These are phyloP conservation scores for Rhinogobio ventralis DNA, from an alignment of 2,797 vertebrate genomes.

Conservation along the genomic window DNA sequence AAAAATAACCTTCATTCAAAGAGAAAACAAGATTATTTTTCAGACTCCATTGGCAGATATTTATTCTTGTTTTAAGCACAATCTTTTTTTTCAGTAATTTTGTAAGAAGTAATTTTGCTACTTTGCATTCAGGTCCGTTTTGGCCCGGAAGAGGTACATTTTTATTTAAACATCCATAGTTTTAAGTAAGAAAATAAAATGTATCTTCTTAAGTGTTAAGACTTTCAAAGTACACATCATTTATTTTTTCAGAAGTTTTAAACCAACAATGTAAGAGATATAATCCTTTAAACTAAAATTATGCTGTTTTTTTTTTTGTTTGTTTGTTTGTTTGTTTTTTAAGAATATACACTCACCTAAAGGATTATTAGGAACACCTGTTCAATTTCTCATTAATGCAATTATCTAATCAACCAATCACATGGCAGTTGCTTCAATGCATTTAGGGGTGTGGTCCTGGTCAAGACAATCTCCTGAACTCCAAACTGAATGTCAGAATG, in stretches of 20 bases:
- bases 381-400: no score
- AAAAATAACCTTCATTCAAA: background rate
- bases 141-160: no score
- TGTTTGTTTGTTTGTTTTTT: background rate
- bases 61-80: background rate
- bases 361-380: no score
- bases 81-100: background rate
- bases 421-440: no score
- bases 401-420: no score
- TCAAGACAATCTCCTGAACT: no score
- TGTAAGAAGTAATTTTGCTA: background rate
- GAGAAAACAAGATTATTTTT: background rate
- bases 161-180: background rate
- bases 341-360: no score
- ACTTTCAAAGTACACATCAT: no score
- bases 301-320: background rate
- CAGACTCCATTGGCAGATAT: background rate
- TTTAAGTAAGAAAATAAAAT: background rate
- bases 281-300: background rate
- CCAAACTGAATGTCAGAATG: no score
- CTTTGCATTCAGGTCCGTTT: background rate
- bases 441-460: no score
- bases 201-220: no score
- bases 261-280: background rate
- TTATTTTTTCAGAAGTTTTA: background rate